Conservation (phyloP, 2,888 invertebrate species). For the Stenoptilia bipunctidactyla region DNA sequence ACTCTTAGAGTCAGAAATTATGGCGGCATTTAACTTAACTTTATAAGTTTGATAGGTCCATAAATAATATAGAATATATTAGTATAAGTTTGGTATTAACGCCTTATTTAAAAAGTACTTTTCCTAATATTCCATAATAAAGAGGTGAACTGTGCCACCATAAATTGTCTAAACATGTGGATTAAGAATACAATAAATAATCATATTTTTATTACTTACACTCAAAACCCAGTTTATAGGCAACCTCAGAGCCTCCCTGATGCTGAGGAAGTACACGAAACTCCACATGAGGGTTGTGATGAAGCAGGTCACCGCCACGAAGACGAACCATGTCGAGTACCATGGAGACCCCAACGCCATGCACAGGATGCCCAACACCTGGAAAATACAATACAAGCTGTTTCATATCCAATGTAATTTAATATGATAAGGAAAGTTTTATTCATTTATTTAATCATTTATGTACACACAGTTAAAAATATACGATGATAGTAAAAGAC, state of each 20-base stretch:
- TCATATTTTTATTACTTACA: constrained; percentile 62
- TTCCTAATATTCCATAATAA: too few species aligned
- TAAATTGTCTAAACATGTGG: too few species aligned
- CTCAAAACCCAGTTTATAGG: constrained; percentile 88
- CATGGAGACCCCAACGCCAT: constrained; percentile 84
- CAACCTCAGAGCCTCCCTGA: constrained; percentile 82
- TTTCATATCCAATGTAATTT: too few species aligned
- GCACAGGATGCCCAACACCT: constrained; percentile 87
- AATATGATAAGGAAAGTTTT: too few species aligned
- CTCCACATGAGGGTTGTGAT: constrained; percentile 87
- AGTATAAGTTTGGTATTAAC: neutral
- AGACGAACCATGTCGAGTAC: constrained; percentile 84
- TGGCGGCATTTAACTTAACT: too few species aligned
- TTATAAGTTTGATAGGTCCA: neutral
- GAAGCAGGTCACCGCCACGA: constrained; percentile 86
- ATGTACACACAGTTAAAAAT: too few species aligned
- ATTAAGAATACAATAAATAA: neutral
- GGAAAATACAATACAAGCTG: too few species aligned
- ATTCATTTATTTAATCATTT: too few species aligned
- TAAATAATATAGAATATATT: neutral
- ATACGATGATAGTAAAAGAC: too few species aligned
- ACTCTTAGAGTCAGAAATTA: too few species aligned
- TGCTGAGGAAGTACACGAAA: constrained; percentile 82
- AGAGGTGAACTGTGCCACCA: too few species aligned
- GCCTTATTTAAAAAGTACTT: too few species aligned